phyloP scores from a whole-genome alignment of 1,140 invertebrate species.

The Vanessa tameamea region DNA sequence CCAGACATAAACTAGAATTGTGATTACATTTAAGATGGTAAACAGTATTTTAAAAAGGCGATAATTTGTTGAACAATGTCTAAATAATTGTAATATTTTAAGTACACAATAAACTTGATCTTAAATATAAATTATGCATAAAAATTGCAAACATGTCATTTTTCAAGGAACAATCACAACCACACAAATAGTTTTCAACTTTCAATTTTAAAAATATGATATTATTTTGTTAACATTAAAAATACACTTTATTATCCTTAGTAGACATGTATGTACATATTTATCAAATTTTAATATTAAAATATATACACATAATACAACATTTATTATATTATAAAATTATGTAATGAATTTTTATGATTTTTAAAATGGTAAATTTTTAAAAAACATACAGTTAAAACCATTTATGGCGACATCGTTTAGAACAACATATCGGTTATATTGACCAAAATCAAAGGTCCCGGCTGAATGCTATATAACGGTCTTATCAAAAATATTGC shows the following conservation, averaged over 20 bases:
- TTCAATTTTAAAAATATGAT: constrained; percentile 50
- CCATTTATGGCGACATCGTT: no score
- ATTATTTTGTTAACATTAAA: neutral
- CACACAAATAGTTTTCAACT: constrained; percentile 63
- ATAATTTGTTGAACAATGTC: no score
- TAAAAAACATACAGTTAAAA: constrained; percentile 32
- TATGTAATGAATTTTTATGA: constrained; percentile 13
- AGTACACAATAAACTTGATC: neutral
- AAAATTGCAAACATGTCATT: constrained; percentile 1
- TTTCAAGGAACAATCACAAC: constrained; percentile 60
- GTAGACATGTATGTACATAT: constrained; percentile 14
- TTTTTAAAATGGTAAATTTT: constrained; percentile 31
- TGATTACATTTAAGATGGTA: no score
- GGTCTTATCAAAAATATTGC: no score
- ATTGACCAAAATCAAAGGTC: no score
- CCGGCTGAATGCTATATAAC: no score
- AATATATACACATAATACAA: constrained; percentile 16
- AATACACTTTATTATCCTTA: constrained; percentile 1
- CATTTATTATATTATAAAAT: constrained; percentile 1
- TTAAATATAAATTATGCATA: constrained; percentile 1
- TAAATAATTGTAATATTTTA: neutral
- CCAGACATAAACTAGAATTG: no score
- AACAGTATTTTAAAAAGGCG: no score
- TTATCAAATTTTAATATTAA: constrained; percentile 25
- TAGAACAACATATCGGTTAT: no score